Base-by-base conservation (phyloP, 2,888 invertebrate genomes). In the Malachius bipustulatus region DNA sequence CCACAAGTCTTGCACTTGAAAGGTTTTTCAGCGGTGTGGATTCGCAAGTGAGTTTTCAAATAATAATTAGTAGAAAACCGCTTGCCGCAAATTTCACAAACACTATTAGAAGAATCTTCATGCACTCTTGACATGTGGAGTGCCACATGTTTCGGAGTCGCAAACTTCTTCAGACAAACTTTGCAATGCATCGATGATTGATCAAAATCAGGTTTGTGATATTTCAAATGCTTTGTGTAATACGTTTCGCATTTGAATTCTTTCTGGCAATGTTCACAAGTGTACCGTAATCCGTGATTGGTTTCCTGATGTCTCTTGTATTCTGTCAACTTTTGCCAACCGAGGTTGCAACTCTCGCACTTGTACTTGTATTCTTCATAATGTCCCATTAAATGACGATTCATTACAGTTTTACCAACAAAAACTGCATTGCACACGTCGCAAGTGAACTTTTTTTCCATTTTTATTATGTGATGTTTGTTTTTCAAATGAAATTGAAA, bases 341-440 rank as follows among this genome's bases (percentile, higher is more conserved):
- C 44, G 33, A 47, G 46, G 4, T 43, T 44, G 35, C 50, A 50
- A 26, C 42, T 32, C 3, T 67, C 53, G 2, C 64, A 55, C 1
- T 61, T 52, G 43, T 73, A 72, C 0, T 67, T 62, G 30, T 66
- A 19, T n/a, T 19, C 6, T n/a, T 19, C n/a, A 6, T 8, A 8
- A n/a, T 19, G 24, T 8, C 24, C 6, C 6, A n/a, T n/a, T 19
- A 8, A 6, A n/a, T 19, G 24, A n/a, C n/a, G n/a, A n/a, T n/a
- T n/a, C n/a, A n/a, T n/a, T n/a, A n/a, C n/a, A n/a, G n/a, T n/a
- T n/a, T n/a, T n/a, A n/a, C n/a, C n/a, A n/a, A n/a, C n/a, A n/a
- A n/a, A n/a, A n/a, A n/a, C n/a, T n/a, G n/a, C n/a, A n/a, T n/a
- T n/a, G n/a, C n/a, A n/a, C n/a, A n/a, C n/a, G n/a, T n/a, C n/a